Percentiles rank a stretch among this genome's conserved stretches.
phyloP scores from a whole-genome alignment of 1,140 invertebrate genomes.

The Atopsyche davidsoni region DNA sequence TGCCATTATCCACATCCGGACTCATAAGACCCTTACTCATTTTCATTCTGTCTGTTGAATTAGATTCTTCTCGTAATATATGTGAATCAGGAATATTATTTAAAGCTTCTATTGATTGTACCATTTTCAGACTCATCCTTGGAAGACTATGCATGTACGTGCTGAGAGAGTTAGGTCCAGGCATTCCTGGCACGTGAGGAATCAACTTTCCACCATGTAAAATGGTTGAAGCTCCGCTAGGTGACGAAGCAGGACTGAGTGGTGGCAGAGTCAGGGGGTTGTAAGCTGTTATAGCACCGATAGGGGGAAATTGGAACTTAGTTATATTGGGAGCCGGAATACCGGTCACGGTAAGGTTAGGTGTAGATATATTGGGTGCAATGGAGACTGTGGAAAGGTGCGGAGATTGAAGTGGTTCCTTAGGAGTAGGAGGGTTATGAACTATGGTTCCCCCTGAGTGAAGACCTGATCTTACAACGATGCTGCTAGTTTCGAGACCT shows the following conservation, averaged over 20 bases:
- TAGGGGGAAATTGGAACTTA: slow-evolving; percentile 55
- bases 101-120: slow-evolving; percentile 6
- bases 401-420: slow-evolving; percentile 40
- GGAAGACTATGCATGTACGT: slow-evolving; percentile 36
- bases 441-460: slow-evolving; percentile 70
- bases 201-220: slow-evolving; percentile 66
- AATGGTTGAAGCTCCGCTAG: slow-evolving; percentile 51
- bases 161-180: slow-evolving; percentile 63
- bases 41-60: slow-evolving; percentile 5
- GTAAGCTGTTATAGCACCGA: slow-evolving; percentile 61
- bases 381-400: slow-evolving; percentile 53
- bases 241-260: slow-evolving; percentile 42
- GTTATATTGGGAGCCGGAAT: slow-evolving; percentile 42
- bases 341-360: slow-evolving; percentile 47
- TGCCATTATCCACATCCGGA: slow-evolving; percentile 5
- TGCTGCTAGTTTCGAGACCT: slow-evolving; percentile 50
- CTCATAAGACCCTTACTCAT: background rate
- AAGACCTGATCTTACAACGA: slow-evolving; percentile 64
- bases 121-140: slow-evolving; percentile 12
- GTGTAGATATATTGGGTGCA: slow-evolving; percentile 52
- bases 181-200: slow-evolving; percentile 79
- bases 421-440: slow-evolving; percentile 53
- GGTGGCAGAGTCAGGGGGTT: slow-evolving; percentile 61
- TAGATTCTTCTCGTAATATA: slow-evolving; percentile 4
- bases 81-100: slow-evolving; percentile 1